Conservation (phyloP, 2,888 invertebrate genomes). For the Trichopoda pennipes region DNA sequence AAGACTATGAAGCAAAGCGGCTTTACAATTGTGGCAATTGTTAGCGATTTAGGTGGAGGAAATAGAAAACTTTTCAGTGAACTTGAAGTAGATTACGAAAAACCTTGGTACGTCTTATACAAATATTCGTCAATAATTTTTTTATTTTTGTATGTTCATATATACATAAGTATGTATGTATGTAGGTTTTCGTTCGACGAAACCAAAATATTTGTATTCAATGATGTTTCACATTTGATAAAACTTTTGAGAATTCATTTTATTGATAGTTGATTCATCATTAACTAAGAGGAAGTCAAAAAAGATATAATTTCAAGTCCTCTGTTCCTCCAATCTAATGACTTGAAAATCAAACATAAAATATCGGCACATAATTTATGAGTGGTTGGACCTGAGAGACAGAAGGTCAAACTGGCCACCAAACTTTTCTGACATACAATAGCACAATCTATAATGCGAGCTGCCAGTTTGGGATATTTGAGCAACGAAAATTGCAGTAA, state of each 20-base stretch:
- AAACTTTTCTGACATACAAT: conserved; percentile 38
- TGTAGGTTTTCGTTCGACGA: conserved; percentile 39
- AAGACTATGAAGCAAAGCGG: conserved; percentile 28
- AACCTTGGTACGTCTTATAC: conserved; percentile 32
- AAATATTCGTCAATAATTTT: not conserved
- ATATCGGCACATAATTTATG: conserved; percentile 24
- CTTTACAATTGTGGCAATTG: conserved; percentile 47
- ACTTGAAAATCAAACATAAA: conserved; percentile 31
- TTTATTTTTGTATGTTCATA: conserved; percentile 14
- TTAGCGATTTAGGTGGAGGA: conserved; percentile 52
- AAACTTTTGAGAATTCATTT: conserved; percentile 62
- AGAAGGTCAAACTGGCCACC: conserved; percentile 39
- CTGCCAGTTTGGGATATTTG: too few relatives aligned
- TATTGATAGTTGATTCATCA: conserved; percentile 52
- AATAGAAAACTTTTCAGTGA: conserved; percentile 51
- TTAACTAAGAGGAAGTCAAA: conserved; percentile 30
- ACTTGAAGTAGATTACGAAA: conserved; percentile 37
- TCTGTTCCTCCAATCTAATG: conserved; percentile 15
- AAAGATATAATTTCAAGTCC: conserved; percentile 42
- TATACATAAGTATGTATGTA: too few relatives aligned
- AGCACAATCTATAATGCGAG: not conserved
- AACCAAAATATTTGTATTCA: conserved; percentile 55
- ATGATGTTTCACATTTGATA: conserved; percentile 58
- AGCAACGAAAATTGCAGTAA: too few relatives aligned
- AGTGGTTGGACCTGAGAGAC: conserved; percentile 34